Conservation (phyloP, 2,797 vertebrate genomes). For the Cirrhinus mrigala region DNA sequence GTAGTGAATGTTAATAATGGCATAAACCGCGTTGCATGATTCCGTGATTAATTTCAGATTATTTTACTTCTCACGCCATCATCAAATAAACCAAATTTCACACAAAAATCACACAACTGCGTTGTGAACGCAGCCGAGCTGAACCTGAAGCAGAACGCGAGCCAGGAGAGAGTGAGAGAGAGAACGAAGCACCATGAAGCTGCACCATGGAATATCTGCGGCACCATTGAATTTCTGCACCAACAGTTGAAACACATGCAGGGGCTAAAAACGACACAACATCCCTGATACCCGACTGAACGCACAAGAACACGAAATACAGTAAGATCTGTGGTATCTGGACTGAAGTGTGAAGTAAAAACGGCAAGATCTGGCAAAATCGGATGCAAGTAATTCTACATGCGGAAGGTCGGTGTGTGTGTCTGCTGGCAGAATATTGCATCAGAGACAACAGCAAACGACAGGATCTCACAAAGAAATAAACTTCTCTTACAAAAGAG, state of each 20-base stretch:
- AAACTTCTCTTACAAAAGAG: neutral
- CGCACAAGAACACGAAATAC: constrained; percentile 42
- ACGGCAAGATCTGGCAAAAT: constrained; percentile 44
- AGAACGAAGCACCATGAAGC: constrained; percentile 45
- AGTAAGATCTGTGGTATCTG: constrained; percentile 50
- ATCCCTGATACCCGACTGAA: constrained; percentile 50
- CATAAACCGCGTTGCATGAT: neutral
- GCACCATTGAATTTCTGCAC: constrained; percentile 37
- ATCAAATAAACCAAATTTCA: neutral
- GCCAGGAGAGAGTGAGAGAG: constrained; percentile 6
- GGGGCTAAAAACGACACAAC: constrained; percentile 33
- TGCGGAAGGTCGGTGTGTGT: constrained; percentile 27
- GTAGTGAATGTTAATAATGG: neutral
- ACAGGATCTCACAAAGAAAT: neutral
- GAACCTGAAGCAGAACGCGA: constrained; percentile 13
- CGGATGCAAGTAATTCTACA: constrained; percentile 10
- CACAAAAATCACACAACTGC: neutral
- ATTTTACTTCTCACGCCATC: too few species aligned
- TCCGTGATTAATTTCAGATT: neutral
- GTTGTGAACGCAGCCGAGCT: neutral
- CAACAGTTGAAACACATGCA: constrained; percentile 37
- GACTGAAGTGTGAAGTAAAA: constrained; percentile 46
- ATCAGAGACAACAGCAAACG: constrained; percentile 21
- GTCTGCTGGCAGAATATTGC: constrained; percentile 34
- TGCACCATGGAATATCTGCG: constrained; percentile 34